Evolutionary conservation across 2,113 vertebrate species (phyloP).

Genomic region (Phalacrocorax brasilianus): DNA sequence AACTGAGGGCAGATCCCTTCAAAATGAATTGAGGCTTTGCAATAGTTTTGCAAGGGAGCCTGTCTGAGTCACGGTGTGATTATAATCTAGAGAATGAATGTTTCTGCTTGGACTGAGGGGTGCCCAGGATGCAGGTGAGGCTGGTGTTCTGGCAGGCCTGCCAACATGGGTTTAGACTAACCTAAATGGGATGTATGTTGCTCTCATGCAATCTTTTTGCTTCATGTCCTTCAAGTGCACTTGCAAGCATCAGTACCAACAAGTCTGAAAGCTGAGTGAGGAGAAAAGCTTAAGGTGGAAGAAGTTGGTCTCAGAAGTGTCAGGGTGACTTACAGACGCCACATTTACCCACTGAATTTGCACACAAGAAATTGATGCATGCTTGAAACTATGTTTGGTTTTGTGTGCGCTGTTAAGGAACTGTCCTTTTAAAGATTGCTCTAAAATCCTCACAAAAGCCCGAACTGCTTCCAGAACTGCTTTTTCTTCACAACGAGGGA

Average conservation of each 20-base stretch:
- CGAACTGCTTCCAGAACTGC: neutral
- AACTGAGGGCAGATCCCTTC: neutral
- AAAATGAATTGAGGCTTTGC: neutral
- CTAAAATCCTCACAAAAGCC: neutral
- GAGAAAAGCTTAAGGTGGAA: neutral
- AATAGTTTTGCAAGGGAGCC: neutral
- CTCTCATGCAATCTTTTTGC: neutral
- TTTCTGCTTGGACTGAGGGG: neutral
- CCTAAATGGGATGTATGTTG: neutral
- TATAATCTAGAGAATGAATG: neutral
- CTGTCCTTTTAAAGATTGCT: neutral
- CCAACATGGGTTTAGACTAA: neutral
- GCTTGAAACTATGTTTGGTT: fast-evolving
- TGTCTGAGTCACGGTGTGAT: neutral
- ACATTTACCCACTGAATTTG: neutral
- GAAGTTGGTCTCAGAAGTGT: neutral
- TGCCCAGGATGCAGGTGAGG: neutral
- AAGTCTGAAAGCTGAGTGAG: neutral
- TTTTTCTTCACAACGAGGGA: neutral
- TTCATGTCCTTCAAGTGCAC: neutral
- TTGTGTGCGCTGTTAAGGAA: fast-evolving
- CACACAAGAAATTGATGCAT: fast-evolving
- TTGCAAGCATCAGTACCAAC: neutral
- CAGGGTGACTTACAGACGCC: neutral
- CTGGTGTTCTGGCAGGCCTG: neutral